A percentile compares a stretch with the other conserved stretches of the same genome.
These are phyloP conservation scores for Yponomeuta cagnagella DNA, from an alignment of 2,888 invertebrate genomes.

Conservation along the genomic window DNA sequence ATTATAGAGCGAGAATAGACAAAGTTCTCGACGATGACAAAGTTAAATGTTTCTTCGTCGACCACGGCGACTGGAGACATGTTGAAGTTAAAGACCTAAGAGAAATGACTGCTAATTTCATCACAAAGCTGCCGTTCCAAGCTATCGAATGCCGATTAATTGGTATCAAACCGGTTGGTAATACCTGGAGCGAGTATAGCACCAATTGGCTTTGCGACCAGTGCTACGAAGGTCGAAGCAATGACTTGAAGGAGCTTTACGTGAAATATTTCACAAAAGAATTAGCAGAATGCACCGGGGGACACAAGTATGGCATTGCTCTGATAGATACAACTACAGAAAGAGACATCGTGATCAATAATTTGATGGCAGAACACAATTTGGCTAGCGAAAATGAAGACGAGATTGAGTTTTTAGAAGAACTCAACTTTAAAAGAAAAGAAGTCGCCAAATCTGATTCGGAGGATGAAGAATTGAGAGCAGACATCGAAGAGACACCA, in stretches of 20 bases:
- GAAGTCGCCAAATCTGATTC: conserved; percentile 17
- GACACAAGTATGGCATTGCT: conserved; percentile 65
- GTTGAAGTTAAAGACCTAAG: conserved; percentile 55
- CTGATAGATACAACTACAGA: conserved; percentile 62
- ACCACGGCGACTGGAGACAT: conserved; percentile 75
- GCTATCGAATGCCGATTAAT: conserved; percentile 78
- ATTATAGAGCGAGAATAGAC: conserved; percentile 63
- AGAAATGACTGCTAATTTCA: conserved; percentile 64
- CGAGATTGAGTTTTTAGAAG: conserved; percentile 42
- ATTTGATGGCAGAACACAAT: conserved; percentile 64
- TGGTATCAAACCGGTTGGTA: conserved; percentile 64
- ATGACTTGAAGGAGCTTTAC: conserved; percentile 56
- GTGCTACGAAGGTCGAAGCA: conserved; percentile 47
- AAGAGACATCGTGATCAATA: conserved; percentile 62
- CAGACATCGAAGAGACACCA: conserved; percentile 7
- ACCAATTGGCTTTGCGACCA: conserved; percentile 69
- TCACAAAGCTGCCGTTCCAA: conserved; percentile 76
- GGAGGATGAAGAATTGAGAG: conserved; percentile 25
- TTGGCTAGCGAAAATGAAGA: conserved; percentile 47
- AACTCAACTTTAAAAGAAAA: conserved; percentile 26
- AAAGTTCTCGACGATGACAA: conserved; percentile 43
- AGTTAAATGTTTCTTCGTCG: conserved; percentile 77
- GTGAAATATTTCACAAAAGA: conserved; percentile 58
- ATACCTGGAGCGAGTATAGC: conserved; percentile 70
- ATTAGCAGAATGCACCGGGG: conserved; percentile 45